Evolutionary conservation across 2,797 vertebrate species (phyloP), one percentile per base, ranked within the genome.

Genomic region (Lerista edwardsae): DNA sequence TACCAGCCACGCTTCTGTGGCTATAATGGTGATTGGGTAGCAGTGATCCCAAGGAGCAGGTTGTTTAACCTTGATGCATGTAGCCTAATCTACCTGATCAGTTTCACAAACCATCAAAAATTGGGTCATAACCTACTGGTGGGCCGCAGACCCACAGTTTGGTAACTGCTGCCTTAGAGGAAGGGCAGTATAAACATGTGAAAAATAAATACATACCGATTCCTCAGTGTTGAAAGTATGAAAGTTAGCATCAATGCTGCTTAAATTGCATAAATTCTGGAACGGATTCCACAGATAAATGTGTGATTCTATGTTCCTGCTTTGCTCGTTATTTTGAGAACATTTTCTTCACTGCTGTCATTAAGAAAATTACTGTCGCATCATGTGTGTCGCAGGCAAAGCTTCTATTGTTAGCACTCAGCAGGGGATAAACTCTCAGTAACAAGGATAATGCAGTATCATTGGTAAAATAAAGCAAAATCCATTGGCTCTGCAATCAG

Each of bases 391-490:
- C 10, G 85, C 87, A 86, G 83, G 84, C 82, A 87, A 89, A 91
- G 77, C 85, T 77, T 83, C 82, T 90, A 87, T 86, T 91, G 85
- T 92, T 83, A 91, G 85, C 84, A 89, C 89, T 21, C 92, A 92
- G 91, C 4, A 0, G 89, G 92, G 74, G 83, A 84, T 74, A 86
- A 72, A 62, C 51, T 88, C 85, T 84, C 76, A 79, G 85, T 71
- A 51, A 91, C 88, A 25, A 69, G 83, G 85, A 91, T 93, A 92
- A 90, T 90, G 6, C 84, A 41, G 2, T 15, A 34, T 75, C 73
- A 0, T 83, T 5, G 29, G 85, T 87, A 88, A 90, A 91, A 88
- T 79, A 93, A n/a, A 94, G 85, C 87, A 88, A 94, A 91, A 88
- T 84, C 69, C 83, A 92, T 90, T 85, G 84, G 83, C 78, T 89